Base-by-base conservation (phyloP, 2,113 vertebrate species). In the Zapornia atra region DNA sequence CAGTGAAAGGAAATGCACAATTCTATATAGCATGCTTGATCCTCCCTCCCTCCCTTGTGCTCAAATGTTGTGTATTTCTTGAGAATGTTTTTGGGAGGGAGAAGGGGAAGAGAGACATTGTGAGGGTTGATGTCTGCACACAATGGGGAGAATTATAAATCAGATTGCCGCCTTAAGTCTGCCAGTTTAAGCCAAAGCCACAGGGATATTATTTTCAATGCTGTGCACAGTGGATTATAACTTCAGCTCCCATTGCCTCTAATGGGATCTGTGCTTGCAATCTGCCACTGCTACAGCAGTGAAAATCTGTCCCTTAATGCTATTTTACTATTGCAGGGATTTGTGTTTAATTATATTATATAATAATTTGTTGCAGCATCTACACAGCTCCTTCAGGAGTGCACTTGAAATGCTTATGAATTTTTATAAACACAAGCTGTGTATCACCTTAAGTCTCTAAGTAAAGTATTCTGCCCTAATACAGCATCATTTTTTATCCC, bases 311-410 rank as follows among this genome's bases (percentile, higher is more conserved):
- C 94, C 86, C 81, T 92, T 92, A 95, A 90, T 95, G 87, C 71
- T 88, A n/a, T 91, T 97, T 95, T 82, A 56, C 90, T 82, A 60
- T 78, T 94, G 71, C 81, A 82, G 73, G 40, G 11, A 78, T 95
- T 78, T 85, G 73, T 76, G 36, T 96, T 96, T 97, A 97, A 95
- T 95, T 96, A 87, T 94, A 88, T 97, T 93, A 92, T 60, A 44
- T 82, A 90, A 82, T 59, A 91, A 95, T 96, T 92, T 77, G 69
- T 95, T 95, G 77, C 73, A 80, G 51, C 64, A 38, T 65, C 86
- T 83, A 79, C 86, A 46, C 0, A 1, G 83, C 95, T 96, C 93
- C 92, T 93, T 94, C 53, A 88, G 93, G 90, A 92, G 24, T 56
- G 51, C 61, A 33, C 70, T 92, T 38, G 34, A 85, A 94, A 77